Evolutionary conservation across 2,888 invertebrate genomes (phyloP).

Genomic region (Drosophila buzzatii): DNA sequence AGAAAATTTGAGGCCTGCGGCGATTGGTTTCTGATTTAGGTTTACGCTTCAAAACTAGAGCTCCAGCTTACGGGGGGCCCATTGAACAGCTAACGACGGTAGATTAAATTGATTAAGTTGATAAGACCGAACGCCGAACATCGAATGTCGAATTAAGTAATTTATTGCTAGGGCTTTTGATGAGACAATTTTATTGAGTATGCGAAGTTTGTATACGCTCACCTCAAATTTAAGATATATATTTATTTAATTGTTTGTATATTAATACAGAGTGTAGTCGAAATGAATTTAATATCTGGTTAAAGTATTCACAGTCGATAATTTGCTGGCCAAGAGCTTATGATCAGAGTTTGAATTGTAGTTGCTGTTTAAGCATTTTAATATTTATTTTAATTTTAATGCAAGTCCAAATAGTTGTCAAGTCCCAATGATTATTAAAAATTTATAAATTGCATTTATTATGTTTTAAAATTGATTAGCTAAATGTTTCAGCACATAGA

Average conservation of each 20-base stretch:
- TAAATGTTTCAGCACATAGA: background rate
- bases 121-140: slow-evolving; percentile 6
- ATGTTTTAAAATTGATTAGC: background rate
- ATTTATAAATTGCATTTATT: background rate
- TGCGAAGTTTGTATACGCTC: slow-evolving; percentile 23
- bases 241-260: background rate
- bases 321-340: too few species aligned
- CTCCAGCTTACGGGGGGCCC: background rate
- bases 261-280: too few species aligned
- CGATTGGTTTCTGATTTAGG: slow-evolving; percentile 32
- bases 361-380: background rate
- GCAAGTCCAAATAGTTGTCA: background rate
- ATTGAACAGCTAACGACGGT: slow-evolving; percentile 19
- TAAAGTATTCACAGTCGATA: background rate
- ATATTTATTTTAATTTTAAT: slow-evolving; percentile 2
- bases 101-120: slow-evolving; percentile 27
- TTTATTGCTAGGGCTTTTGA: background rate
- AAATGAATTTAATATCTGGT: background rate
- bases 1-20: slow-evolving; percentile 56
- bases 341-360: background rate
- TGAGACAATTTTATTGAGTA: too few species aligned
- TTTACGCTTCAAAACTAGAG: slow-evolving; percentile 8
- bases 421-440: background rate
- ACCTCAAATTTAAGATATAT: background rate
- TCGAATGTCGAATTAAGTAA: slow-evolving; percentile 36